Conservation (phyloP, 1,140 invertebrate species). For the Capitella teleta region DNA sequence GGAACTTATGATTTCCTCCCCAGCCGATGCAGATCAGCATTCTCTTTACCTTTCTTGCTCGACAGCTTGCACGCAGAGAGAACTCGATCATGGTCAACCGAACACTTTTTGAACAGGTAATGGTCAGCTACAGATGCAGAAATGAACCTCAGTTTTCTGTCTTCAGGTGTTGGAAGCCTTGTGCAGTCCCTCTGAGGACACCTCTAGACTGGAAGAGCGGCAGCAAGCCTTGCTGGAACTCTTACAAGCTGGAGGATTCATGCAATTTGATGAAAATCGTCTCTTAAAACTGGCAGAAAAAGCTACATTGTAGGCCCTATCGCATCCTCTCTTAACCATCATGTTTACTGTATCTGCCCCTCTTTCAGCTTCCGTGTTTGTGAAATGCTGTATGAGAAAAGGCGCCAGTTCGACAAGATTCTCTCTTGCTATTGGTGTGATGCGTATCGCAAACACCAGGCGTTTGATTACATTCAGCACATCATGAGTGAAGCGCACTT, state of each 20-base stretch:
- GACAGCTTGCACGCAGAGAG: constrained; percentile 51
- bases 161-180: constrained; percentile 34
- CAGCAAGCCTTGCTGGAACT: constrained; percentile 71
- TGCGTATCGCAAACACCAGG: too few relatives aligned
- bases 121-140: background rate
- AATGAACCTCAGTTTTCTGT: background rate
- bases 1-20: too few relatives aligned
- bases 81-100: constrained; percentile 45
- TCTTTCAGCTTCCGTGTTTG: constrained; percentile 51
- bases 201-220: constrained; percentile 54
- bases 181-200: constrained; percentile 43
- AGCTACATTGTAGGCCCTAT: constrained; percentile 50
- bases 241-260: constrained; percentile 56
- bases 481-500: too few relatives aligned
- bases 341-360: background rate
- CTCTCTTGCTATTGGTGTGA: constrained; percentile 50
- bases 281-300: constrained; percentile 51
- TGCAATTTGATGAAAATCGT: constrained; percentile 49
- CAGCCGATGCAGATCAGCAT: constrained; percentile 50
- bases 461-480: too few relatives aligned
- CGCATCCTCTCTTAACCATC: background rate
- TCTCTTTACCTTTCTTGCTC: constrained; percentile 63
- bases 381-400: constrained; percentile 51
- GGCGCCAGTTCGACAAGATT: constrained; percentile 48
- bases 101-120: constrained; percentile 48